Evolutionary conservation across 2,888 invertebrate species (phyloP), one percentile per base, ranked within the genome.

Genomic region (Epistrophella euchroma): DNA sequence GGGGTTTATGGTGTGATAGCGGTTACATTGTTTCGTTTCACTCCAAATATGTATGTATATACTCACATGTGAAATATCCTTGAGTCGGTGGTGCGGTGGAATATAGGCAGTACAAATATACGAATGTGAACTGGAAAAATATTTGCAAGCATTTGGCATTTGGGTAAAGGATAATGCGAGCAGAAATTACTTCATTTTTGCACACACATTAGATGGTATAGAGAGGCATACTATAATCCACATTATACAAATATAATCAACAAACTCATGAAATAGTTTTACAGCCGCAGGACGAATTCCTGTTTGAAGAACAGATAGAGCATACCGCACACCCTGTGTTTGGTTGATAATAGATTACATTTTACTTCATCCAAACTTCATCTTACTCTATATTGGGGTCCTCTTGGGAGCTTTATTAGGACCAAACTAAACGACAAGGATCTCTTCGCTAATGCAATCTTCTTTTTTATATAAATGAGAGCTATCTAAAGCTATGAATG

Each of bases 371-470:
- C 9, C 52, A 55, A 81, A 70, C 71, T 85, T 82, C 73, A 58
- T 82, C 82, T 82, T 72, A 40, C 55, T 56, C 68, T 62, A 76
- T 32, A 32, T 32, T 52, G 19, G 19, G 40, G 60, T 32, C 47
- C 28, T 52, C 28, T 52, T 68, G 50, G 55, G 52, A 25, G 50
- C 22, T 68, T 47, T 22, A 22, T 37, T 68, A 37, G 15, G 50
- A 68, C 15, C 22, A 9, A 35, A 50, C 32, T 50, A 35, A 25
- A 35, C 19, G 76, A 55, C 66, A 76, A 50, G 76, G 82, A 85
- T 85, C 76, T 85, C 76, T 77, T n/a, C 60, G 76, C 84, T 85
- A 81, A 86, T 82, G 86, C 82, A 77, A 86, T 86, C 58, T 86
- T 64, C 70, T 70, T 58, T 56, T 68, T 73, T 85, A 66, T 25